Evolutionary conservation across 2,797 vertebrate species (phyloP), one percentile per base, ranked within the genome.

Genomic region (Masticophis lateralis): DNA sequence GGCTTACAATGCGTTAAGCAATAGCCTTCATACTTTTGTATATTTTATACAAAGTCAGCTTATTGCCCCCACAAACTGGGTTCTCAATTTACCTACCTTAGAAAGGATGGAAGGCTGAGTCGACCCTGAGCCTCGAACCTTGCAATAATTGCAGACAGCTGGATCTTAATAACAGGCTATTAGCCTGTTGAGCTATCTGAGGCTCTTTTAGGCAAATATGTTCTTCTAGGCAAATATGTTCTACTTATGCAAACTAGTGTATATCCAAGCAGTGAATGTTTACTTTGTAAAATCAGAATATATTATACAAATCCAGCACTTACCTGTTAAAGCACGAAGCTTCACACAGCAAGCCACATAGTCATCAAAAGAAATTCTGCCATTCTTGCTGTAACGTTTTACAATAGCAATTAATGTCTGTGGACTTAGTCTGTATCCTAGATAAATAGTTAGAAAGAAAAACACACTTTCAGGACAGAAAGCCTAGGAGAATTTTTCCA

Each of bases 311-410:
- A 55, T 79, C 89, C 61, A 27, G 25, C 43, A 22, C 94, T n/a
- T 97, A 99, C 99, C 99, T 97, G 99, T 98, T 94, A 99, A 96
- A 51, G 98, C 95, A 18, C 98, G 97, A 93, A 99, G 98, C 95
- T 98, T 99, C 93, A 99, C 98, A 88, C 98, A 99, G 96, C 98
- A 99, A 12, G 99, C 98, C 95, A 99, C 98, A 59, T 99, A 99
- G 96, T 99, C 99, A 87, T 99, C 99, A 69, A 99, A 99, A 97
- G 95, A 99, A 96, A 99, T 98, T 37, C 98, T 97, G 74, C 99
- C 98, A 47, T 96, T 97, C 96, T 98, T 98, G 97, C 97, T 99
- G 95, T 98, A 99, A 95, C 99, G 98, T 93, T 98, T 98, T 90
- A 99, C 95, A 94, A 99, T 98, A 13, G 93, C 95, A 47, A 96